Evolutionary conservation across 2,797 vertebrate species (phyloP).

Genomic region (Tachyglossus aculeatus): DNA sequence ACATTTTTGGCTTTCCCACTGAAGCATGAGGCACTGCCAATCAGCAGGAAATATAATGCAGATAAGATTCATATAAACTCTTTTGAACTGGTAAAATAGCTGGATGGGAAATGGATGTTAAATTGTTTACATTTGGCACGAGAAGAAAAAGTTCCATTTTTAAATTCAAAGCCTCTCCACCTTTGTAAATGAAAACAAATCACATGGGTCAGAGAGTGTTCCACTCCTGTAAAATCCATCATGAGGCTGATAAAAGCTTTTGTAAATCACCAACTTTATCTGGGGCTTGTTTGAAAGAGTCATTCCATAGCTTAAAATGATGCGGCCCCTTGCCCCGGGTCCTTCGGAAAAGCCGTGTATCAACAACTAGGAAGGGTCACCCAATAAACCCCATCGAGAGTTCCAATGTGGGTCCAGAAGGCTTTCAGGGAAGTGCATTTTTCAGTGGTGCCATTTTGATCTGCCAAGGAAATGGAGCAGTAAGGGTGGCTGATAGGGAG

Average conservation of each 20-base stretch:
- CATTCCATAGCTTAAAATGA: constrained; percentile 57
- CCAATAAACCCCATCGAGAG: background rate
- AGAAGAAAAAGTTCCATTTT: constrained; percentile 78
- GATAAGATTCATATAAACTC: constrained; percentile 77
- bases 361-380: background rate
- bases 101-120: constrained; percentile 74
- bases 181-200: constrained; percentile 76
- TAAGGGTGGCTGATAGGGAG: constrained; percentile 35
- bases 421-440: background rate
- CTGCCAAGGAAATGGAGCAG: background rate
- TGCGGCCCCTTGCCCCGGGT: constrained; percentile 25
- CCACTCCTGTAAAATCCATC: constrained; percentile 69
- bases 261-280: constrained; percentile 69
- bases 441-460: background rate
- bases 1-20: constrained; percentile 72
- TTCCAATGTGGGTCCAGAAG: background rate
- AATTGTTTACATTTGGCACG: constrained; percentile 77
- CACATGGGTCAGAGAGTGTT: constrained; percentile 66
- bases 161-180: constrained; percentile 73
- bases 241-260: constrained; percentile 70
- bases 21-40: constrained; percentile 70
- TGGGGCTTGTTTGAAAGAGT: constrained; percentile 64
- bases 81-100: constrained; percentile 75
- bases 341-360: constrained; percentile 45
- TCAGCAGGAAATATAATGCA: constrained; percentile 78